These are phyloP conservation scores for Phyllostomus hastatus DNA, from an alignment of 2,113 vertebrate genomes.

Conservation along the genomic window DNA sequence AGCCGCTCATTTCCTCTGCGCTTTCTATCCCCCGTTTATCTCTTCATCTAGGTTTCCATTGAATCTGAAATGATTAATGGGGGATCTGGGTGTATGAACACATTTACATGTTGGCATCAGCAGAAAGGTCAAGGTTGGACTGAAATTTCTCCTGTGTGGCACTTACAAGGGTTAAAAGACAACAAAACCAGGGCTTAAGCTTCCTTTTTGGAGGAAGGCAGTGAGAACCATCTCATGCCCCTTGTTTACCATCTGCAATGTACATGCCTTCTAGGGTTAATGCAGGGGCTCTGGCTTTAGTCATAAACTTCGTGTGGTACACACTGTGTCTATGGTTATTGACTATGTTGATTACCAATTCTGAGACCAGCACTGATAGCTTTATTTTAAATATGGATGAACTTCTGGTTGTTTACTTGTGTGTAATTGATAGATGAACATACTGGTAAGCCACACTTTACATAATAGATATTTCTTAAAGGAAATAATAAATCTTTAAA, in stretches of 20 bases:
- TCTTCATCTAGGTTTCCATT: neutral
- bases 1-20: neutral
- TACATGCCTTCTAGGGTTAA: neutral
- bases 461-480: neutral
- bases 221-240: neutral
- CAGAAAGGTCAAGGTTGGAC: neutral
- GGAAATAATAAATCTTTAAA: neutral
- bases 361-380: neutral
- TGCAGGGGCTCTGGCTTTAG: neutral
- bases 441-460: neutral
- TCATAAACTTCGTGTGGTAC: neutral
- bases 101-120: neutral
- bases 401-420: neutral
- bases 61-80: neutral
- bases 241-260: neutral
- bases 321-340: neutral
- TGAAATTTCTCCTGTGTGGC: neutral
- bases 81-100: neutral
- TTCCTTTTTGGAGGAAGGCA: neutral
- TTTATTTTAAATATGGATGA: neutral
- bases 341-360: neutral
- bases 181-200: neutral
- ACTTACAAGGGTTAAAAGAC: neutral
- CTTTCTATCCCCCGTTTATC: neutral
- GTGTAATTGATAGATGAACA: neutral